Conservation (phyloP, 2,113 vertebrate species). For the Symphodus melops region DNA sequence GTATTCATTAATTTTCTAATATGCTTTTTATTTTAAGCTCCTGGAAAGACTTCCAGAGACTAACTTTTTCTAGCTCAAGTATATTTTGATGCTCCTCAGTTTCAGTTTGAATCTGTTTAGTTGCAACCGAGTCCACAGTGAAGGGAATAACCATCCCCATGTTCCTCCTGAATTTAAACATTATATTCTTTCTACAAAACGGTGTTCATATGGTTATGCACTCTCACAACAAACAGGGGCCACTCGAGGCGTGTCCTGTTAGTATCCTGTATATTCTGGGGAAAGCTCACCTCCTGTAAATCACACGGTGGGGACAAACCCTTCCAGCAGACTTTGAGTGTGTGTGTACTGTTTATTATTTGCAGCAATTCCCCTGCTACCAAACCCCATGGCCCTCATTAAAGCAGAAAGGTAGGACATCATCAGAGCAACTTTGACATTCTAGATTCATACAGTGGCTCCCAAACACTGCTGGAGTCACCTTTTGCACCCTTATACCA, state of each 20-base stretch:
- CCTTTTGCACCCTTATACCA: not conserved
- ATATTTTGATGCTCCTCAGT: too few species aligned
- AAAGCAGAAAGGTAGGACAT: not conserved
- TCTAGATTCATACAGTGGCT: not conserved
- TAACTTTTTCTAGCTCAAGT: too few species aligned
- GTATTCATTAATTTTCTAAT: too few species aligned
- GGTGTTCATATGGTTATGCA: not conserved
- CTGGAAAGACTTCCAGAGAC: too few species aligned
- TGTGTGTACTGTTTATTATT: not conserved
- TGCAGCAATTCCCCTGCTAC: not conserved
- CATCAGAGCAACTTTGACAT: not conserved
- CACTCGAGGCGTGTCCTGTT: not conserved
- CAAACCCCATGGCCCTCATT: not conserved
- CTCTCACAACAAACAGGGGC: not conserved
- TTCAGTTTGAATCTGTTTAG: not conserved
- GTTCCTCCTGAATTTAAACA: not conserved
- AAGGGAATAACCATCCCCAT: not conserved
- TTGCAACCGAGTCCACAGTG: not conserved
- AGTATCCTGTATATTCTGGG: conserved; percentile 8
- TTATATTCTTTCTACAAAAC: not conserved
- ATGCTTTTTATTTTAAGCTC: too few species aligned
- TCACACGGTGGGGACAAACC: conserved; percentile 1
- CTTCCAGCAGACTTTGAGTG: not conserved
- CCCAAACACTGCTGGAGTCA: not conserved
- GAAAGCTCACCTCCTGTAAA: conserved; percentile 2